These are phyloP conservation scores for Masticophis lateralis DNA, from an alignment of 2,797 vertebrate species.

Conservation along the genomic window DNA sequence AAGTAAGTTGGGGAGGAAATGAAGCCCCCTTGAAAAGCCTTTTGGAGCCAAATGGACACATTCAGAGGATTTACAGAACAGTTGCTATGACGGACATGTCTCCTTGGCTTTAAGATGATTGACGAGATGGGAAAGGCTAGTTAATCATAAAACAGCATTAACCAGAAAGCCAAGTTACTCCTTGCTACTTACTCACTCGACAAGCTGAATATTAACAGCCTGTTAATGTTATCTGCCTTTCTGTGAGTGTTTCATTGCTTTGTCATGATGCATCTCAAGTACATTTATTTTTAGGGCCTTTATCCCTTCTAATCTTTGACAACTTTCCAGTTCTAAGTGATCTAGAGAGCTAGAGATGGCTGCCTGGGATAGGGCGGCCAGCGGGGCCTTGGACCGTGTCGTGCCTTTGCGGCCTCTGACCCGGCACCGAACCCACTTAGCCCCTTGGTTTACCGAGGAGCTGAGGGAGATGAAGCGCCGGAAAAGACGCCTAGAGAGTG, in stretches of 20 bases:
- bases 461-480: too few relatives aligned
- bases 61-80: not conserved
- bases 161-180: not conserved
- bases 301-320: not conserved
- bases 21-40: not conserved
- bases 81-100: not conserved
- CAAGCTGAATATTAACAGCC: not conserved
- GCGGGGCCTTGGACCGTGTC: too few relatives aligned
- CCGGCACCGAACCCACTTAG: too few relatives aligned
- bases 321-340: not conserved
- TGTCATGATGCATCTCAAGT: not conserved
- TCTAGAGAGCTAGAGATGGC: not conserved
- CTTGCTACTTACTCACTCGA: not conserved
- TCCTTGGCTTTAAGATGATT: not conserved
- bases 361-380: too few relatives aligned
- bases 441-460: too few relatives aligned
- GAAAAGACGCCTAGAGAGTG: too few relatives aligned
- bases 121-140: not conserved
- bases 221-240: slow-evolving; percentile 6
- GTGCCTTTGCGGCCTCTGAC: too few relatives aligned
- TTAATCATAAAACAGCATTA: not conserved
- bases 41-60: not conserved
- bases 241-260: not conserved
- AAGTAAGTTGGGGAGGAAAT: not conserved
- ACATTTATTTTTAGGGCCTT: slow-evolving; percentile 1